Evolutionary conservation across 2,797 vertebrate species (phyloP).

Genomic region (Tolypeutes matacus): DNA sequence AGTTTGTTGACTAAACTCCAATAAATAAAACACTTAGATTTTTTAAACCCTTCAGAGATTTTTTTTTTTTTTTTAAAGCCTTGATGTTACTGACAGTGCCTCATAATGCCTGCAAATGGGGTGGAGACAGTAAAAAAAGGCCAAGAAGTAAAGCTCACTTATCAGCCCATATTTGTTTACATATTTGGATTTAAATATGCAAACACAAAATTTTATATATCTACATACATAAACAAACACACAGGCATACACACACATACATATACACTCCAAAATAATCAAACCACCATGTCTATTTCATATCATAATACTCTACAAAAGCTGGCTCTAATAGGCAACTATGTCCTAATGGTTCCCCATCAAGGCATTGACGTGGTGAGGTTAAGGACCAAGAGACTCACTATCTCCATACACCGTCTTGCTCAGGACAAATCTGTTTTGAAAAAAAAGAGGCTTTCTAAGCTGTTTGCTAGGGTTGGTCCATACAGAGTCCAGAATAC

Average conservation of each 20-base stretch:
- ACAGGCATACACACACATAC: neutral
- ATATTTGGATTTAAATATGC: neutral
- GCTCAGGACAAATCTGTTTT: neutral
- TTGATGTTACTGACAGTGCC: neutral
- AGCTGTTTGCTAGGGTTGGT: neutral
- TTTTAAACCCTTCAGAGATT: constrained; percentile 23
- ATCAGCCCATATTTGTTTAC: neutral
- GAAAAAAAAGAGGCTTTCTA: constrained; percentile 19
- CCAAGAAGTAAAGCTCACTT: constrained; percentile 8
- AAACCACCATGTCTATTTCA: constrained; percentile 33
- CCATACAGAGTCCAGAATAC: neutral
- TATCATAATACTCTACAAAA: neutral
- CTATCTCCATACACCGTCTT: neutral
- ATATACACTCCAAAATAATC: neutral
- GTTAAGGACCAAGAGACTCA: neutral
- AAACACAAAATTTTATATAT: too few relatives aligned
- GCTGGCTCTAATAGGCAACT: neutral
- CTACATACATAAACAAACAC: neutral
- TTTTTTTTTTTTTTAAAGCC: neutral
- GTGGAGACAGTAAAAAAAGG: neutral
- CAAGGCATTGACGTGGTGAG: neutral
- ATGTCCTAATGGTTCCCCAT: neutral
- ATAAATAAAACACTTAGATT: neutral
- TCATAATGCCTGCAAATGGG: neutral
- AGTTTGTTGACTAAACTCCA: neutral